These are phyloP conservation scores for Operophtera brumata DNA, from an alignment of 2,888 invertebrate species.

Conservation along the genomic window DNA sequence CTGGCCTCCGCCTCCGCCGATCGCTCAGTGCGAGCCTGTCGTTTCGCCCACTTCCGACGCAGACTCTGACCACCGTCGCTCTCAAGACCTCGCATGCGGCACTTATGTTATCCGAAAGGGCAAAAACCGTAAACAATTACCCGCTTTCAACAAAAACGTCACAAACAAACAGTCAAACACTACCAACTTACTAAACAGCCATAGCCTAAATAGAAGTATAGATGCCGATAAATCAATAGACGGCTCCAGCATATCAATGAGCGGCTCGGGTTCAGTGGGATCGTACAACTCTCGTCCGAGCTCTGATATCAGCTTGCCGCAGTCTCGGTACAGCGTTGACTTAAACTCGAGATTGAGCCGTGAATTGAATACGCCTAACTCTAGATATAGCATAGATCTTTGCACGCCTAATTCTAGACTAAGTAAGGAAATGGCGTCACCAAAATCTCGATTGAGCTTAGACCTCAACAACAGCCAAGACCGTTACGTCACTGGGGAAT, in stretches of 20 bases:
- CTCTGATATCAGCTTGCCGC: conserved; percentile 82
- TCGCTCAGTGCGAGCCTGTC: conserved; percentile 83
- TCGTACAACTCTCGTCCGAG: conserved; percentile 83
- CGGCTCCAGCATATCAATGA: conserved; percentile 75
- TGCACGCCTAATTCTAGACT: conserved; percentile 82
- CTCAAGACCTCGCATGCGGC: conserved; percentile 76
- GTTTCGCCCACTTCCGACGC: conserved; percentile 85
- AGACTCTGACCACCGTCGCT: conserved; percentile 61
- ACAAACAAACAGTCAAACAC: conserved; percentile 66
- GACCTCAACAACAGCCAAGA: conserved; percentile 81
- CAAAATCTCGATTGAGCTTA: conserved; percentile 81
- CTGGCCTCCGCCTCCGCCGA: conserved; percentile 87
- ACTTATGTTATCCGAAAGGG: conserved; percentile 91
- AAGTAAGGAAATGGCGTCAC: conserved; percentile 80
- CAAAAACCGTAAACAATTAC: conserved; percentile 84
- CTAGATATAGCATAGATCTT: conserved; percentile 85
- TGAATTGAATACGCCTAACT: conserved; percentile 82
- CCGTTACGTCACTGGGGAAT: conserved; percentile 69
- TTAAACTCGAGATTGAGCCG: conserved; percentile 79
- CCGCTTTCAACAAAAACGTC: conserved; percentile 78
- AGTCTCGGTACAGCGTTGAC: conserved; percentile 81
- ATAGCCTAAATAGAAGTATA: conserved; percentile 70
- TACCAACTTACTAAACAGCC: conserved; percentile 64
- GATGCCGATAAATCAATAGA: conserved; percentile 75
- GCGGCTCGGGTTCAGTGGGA: conserved; percentile 76